phyloP scores from a whole-genome alignment of 2,797 vertebrate genomes.

The Peromyscus melanophrys region DNA sequence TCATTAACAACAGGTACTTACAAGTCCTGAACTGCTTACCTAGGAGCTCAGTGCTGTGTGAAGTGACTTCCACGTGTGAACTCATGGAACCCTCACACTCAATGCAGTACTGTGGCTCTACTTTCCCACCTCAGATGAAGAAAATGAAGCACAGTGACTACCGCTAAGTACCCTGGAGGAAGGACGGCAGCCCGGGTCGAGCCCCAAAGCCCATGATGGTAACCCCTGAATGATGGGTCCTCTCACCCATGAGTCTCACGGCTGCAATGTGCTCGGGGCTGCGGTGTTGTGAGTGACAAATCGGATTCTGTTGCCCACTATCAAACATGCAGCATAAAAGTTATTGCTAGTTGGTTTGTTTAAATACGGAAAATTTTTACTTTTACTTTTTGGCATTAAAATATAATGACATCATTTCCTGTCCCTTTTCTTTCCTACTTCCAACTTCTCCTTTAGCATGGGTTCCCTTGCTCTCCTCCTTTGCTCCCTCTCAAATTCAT shows the following conservation, averaged over 20 bases:
- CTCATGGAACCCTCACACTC: constrained; percentile 29
- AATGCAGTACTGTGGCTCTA: constrained; percentile 40
- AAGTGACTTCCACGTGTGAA: constrained; percentile 57
- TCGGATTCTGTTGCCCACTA: neutral
- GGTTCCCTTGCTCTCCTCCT: neutral
- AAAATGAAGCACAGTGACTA: constrained; percentile 35
- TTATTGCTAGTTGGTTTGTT: constrained; percentile 34
- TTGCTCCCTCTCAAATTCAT: neutral
- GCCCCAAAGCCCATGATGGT: neutral
- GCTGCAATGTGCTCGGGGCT: neutral
- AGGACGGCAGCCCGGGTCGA: neutral
- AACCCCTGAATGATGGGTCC: neutral
- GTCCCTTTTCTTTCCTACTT: neutral
- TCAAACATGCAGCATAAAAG: constrained; percentile 4
- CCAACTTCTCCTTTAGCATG: neutral
- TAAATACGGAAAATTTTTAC: neutral
- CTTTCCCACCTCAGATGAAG: constrained; percentile 50
- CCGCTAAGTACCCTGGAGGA: neutral
- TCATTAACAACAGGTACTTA: constrained; percentile 35
- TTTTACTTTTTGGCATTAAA: neutral
- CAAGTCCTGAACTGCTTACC: neutral
- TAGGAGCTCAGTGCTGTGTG: constrained; percentile 19
- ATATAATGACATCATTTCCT: neutral
- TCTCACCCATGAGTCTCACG: neutral
- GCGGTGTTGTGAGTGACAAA: neutral